Conservation (phyloP, 2,797 vertebrate genomes). For the Halcyon chelicuti region DNA sequence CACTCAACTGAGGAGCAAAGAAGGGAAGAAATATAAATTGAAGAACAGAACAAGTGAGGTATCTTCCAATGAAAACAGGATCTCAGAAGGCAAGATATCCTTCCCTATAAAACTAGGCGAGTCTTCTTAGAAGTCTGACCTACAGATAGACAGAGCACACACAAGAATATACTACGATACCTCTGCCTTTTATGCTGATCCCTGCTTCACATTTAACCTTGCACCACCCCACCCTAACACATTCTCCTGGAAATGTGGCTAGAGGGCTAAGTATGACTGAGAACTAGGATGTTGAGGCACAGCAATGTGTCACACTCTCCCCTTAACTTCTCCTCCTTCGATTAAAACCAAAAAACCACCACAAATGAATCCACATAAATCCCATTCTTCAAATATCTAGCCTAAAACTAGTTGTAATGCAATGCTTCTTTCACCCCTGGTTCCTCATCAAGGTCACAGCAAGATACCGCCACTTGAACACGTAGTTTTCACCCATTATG, state of each 20-base stretch:
- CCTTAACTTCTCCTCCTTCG: neutral
- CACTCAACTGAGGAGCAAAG: neutral
- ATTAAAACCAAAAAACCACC: too few relatives aligned
- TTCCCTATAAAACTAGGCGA: neutral
- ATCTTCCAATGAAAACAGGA: neutral
- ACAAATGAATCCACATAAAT: neutral
- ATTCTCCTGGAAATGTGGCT: neutral
- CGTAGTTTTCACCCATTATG: neutral
- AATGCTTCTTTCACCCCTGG: neutral
- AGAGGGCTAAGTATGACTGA: neutral
- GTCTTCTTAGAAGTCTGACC: neutral
- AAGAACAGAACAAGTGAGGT: neutral
- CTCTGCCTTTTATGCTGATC: neutral
- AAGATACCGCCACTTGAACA: neutral
- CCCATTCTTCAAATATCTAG: neutral
- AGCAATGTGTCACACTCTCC: neutral
- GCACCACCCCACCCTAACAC: rapidly evolving
- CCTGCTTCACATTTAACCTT: neutral
- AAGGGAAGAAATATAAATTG: neutral
- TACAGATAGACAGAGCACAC: neutral
- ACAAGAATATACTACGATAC: neutral
- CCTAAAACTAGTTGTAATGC: neutral
- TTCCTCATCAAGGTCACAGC: neutral
- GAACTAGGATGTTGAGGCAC: neutral
- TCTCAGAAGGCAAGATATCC: neutral